phyloP scores from a whole-genome alignment of 2,888 invertebrate genomes.

The Cynaeus angustus region DNA sequence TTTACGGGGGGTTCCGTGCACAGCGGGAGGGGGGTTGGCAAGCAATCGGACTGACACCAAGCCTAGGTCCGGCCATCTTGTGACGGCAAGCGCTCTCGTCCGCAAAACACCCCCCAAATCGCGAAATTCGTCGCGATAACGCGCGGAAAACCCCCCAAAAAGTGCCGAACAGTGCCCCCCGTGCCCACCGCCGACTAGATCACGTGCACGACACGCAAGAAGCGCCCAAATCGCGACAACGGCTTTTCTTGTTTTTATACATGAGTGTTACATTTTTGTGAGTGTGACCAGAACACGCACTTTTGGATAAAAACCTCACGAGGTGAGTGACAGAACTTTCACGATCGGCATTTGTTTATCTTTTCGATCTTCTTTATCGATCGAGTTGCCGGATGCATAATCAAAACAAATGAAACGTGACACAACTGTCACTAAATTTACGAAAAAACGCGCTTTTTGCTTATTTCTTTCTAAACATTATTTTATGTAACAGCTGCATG shows the following conservation, averaged over 20 bases:
- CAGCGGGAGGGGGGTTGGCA: slow-evolving; percentile 70
- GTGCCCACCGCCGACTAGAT: slow-evolving; percentile 62
- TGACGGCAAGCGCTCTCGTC: slow-evolving; percentile 70
- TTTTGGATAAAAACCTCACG: slow-evolving; percentile 27
- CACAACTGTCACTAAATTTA: not conserved
- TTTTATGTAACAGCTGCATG: slow-evolving; percentile 54
- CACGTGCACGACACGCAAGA: slow-evolving; percentile 65
- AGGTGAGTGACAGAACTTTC: slow-evolving; percentile 21
- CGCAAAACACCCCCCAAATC: slow-evolving; percentile 68
- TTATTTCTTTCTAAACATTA: slow-evolving; percentile 20
- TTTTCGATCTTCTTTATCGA: slow-evolving; percentile 12
- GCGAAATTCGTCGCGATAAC: slow-evolving; percentile 45
- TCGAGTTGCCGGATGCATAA: slow-evolving; percentile 14
- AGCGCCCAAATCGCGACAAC: slow-evolving; percentile 45
- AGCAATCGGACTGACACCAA: slow-evolving; percentile 71
- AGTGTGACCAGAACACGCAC: slow-evolving; percentile 54
- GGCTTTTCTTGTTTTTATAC: slow-evolving; percentile 61
- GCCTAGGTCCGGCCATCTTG: slow-evolving; percentile 73
- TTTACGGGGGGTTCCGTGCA: slow-evolving; percentile 71
- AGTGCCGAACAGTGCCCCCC: slow-evolving; percentile 60
- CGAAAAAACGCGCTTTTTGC: slow-evolving; percentile 5
- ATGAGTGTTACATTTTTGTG: slow-evolving; percentile 68
- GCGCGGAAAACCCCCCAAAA: slow-evolving; percentile 50
- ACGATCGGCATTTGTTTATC: slow-evolving; percentile 21
- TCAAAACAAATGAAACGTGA: slow-evolving; percentile 12